Percentiles rank a stretch among this genome's conserved stretches.
Conservation (phyloP, 1,140 invertebrate genomes). For the Tetraneura akinire region DNA sequence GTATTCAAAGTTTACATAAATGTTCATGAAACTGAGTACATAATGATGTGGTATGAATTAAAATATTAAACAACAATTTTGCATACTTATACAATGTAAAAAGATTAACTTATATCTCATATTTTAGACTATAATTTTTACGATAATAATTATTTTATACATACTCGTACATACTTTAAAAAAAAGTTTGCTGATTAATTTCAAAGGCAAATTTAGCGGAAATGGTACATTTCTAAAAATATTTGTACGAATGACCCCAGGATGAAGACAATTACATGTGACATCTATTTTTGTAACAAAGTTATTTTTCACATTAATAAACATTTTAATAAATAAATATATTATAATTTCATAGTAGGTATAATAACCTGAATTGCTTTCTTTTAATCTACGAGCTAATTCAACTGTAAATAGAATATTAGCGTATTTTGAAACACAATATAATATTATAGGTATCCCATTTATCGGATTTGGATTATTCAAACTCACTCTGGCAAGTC, state of each 20-base stretch:
- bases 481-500: conserved; percentile 72
- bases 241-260: conserved; percentile 81
- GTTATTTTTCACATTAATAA: no score
- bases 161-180: conserved; percentile 57
- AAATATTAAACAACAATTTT: no score
- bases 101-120: no score
- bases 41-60: no score
- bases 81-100: no score
- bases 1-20: no score
- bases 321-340: no score
- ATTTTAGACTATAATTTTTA: no score
- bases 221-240: conserved; percentile 78
- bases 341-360: not conserved
- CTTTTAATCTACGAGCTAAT: conserved; percentile 75
- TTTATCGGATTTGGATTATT: conserved; percentile 76
- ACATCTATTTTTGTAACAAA: conserved; percentile 61
- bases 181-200: conserved; percentile 65
- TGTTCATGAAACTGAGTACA: no score
- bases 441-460: conserved; percentile 71
- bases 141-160: no score
- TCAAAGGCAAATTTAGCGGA: conserved; percentile 70
- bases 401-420: conserved; percentile 85
- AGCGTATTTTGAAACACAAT: conserved; percentile 84
- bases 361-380: conserved; percentile 59
- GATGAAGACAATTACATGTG: conserved; percentile 82